phyloP scores from a whole-genome alignment of 2,113 vertebrate species.

The Poeciliopsis prolifica region DNA sequence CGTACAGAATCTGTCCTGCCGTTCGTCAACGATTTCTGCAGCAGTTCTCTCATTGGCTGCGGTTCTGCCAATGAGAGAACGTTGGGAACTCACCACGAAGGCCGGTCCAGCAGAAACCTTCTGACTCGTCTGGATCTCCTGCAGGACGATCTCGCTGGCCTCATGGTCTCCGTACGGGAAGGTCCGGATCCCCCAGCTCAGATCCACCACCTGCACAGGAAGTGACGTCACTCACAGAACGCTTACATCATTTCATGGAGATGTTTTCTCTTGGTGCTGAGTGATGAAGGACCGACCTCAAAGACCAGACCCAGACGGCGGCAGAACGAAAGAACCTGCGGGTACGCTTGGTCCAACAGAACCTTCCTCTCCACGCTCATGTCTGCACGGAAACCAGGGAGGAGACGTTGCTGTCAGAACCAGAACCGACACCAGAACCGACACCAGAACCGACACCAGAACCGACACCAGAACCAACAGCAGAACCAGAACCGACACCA shows the following conservation, averaged over 20 bases:
- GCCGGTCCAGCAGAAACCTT: slow-evolving; percentile 77
- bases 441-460: not conserved
- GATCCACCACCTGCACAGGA: slow-evolving; percentile 80
- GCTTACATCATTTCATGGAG: no score
- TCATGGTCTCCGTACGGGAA: slow-evolving; percentile 65
- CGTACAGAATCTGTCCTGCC: no score
- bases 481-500: no score
- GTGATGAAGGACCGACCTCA: slow-evolving; percentile 73
- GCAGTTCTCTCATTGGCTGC: no score
- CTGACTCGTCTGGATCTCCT: slow-evolving; percentile 79
- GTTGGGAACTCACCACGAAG: slow-evolving; percentile 75
- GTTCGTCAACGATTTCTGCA: no score
- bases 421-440: not conserved
- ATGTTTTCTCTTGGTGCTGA: no score
- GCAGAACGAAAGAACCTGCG: slow-evolving; percentile 83
- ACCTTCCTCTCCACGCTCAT: slow-evolving; percentile 82
- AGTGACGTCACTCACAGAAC: slow-evolving; percentile 1
- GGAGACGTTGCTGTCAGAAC: not conserved
- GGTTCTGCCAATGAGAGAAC: not conserved
- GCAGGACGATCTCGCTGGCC: slow-evolving; percentile 77
- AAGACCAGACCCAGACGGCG: slow-evolving; percentile 80
- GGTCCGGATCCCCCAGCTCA: slow-evolving; percentile 80
- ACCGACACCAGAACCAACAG: no score
- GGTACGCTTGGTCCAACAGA: slow-evolving; percentile 78
- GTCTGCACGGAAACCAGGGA: slow-evolving; percentile 68